Evolutionary conservation across 2,888 invertebrate species (phyloP), one percentile per base, ranked within the genome.

Genomic region (Hirtodrosophila confusa): DNA sequence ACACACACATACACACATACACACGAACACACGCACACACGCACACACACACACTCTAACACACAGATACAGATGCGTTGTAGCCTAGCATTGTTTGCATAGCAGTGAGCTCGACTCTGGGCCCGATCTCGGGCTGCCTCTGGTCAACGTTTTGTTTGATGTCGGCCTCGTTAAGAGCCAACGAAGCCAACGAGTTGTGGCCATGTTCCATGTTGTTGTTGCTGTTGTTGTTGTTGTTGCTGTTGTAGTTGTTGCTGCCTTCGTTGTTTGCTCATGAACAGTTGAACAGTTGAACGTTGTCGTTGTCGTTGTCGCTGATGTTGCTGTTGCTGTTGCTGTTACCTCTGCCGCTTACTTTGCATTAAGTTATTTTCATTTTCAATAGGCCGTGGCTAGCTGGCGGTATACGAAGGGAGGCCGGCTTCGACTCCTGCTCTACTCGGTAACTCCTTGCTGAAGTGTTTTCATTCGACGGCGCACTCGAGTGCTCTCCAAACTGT

Each of bases 131-230:
- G 71, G 62, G 54, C 67, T 63, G 75, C 45, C 66, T 74, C 57
- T 77, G 80, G 78, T 75, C 78, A 82, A 80, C 82, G 83, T 83
- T 78, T 83, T 85, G 88, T 85, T 85, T 88, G 86, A 88, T 88
- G 89, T 88, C 88, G 88, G 89, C 88, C 88, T 89, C 89, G 88
- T 89, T 88, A 88, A 88, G 88, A 89, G 79, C 79, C 86, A 88
- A 88, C 86, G 86, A 88, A 86, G 89, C 88, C 88, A 86, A 83
- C 79, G 86, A 86, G 80, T 79, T 88, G 69, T 74, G 78, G 79
- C 83, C 72, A 78, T 73, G 80, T 85, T 71, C 60, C 55, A 66
- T 63, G 75, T 61, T 71, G 76, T 80, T 78, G 58, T 66, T 72
- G 41, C 10, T 51, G 57, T 33, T 58, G 58, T 39, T 51, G 57